Evolutionary conservation across 2,888 invertebrate species (phyloP), one percentile per base, ranked within the genome.

Genomic region (Copidosoma aretas): DNA sequence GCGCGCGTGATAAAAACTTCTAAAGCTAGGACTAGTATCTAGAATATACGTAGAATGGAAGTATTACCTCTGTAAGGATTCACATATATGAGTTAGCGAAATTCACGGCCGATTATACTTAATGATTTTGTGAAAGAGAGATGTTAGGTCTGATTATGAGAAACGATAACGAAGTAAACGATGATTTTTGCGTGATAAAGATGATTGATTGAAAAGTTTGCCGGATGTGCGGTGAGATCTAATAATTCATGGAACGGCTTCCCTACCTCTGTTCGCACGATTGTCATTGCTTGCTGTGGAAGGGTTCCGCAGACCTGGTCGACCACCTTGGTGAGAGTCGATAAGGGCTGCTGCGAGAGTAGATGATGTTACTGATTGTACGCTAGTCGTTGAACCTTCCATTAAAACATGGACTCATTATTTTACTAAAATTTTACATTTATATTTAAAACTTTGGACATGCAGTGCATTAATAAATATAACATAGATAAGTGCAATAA

Each of bases 271-370:
- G 71, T 84, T 82, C 71, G 82, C 79, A 71, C 83, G 83, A 72
- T 78, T 81, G 68, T 84, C 84, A 74, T 77, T 81, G 75, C 78
- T 80, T 10, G 80, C 76, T 67, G 79, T 74, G 10, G 81, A 82
- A 69, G 77, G 78, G 74, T 77, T 81, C 56, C 83, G 80, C 43
- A 83, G 77, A 64, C 80, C 77, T 53, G 79, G 78, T 57, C 85
- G 84, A 68, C 86, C 85, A 19, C 52, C 21, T 19, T 86, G 86
- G 74, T 85, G 83, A n/a, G 84, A 84, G 74, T 89, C 89, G 71
- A 89, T 81, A 60, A 88, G 82, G 5, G 88, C 87, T 51, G 88
- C 88, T 58, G 89, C 88, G 57, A 89, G 83, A 77, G 87, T 87
- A 51, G 87, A 86, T 43, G 86, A 85, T 73, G 85, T 85, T 68